phyloP scores from a whole-genome alignment of 2,113 vertebrate genomes.

The Epinephelus lanceolatus region DNA sequence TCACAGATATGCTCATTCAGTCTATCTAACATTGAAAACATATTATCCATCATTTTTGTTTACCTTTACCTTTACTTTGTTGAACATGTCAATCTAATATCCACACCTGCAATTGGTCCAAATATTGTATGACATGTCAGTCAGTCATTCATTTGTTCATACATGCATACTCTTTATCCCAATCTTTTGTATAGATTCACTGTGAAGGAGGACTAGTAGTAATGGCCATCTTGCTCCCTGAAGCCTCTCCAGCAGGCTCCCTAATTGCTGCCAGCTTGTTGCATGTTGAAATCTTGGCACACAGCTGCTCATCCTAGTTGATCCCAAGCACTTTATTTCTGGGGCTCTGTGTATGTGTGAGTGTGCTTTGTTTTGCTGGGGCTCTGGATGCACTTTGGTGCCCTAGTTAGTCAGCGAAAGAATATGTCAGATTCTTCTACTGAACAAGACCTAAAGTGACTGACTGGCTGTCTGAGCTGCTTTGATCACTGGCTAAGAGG shows the following conservation, averaged over 20 bases:
- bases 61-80: not conserved
- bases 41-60: not conserved
- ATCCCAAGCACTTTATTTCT: conserved; percentile 56
- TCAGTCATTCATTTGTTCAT: not conserved
- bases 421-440: conserved; percentile 24
- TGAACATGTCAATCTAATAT: not conserved
- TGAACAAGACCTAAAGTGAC: conserved; percentile 28
- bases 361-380: conserved; percentile 23
- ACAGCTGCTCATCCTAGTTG: conserved; percentile 64
- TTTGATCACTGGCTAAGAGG: conserved; percentile 9
- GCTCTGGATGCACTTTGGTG: conserved; percentile 42
- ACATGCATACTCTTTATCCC: not conserved
- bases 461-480: not conserved
- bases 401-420: conserved; percentile 54
- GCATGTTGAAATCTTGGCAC: conserved; percentile 67
- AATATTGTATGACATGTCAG: not conserved
- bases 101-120: not conserved
- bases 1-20: not conserved
- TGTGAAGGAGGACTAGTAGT: conserved; percentile 23
- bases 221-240: conserved; percentile 16
- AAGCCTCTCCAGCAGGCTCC: conserved; percentile 44
- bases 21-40: not conserved
- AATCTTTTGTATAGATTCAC: not conserved
- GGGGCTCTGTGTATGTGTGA: conserved; percentile 29
- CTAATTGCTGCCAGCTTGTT: conserved; percentile 66